Base-by-base conservation (phyloP, 2,797 vertebrate species). In the Eutrigla gurnardus region DNA sequence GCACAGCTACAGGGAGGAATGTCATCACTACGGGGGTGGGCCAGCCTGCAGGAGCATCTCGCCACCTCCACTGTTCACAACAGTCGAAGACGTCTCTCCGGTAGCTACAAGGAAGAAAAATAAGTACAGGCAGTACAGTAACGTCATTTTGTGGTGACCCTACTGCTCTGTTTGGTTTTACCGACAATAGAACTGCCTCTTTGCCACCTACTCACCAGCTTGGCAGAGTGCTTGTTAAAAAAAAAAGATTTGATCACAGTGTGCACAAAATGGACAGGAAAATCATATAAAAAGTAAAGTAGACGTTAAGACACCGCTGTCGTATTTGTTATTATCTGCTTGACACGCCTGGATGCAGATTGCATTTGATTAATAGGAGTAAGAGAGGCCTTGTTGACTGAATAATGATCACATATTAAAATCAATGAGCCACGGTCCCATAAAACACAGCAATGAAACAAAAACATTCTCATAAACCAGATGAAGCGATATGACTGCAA, bases 201-300 rank as follows among this genome's bases (percentile, higher is more conserved):
- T 65, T 70, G 59, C 75, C 83, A 73, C 83, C 80, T 72, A 73
- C 76, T 73, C 75, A 73, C 36, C 58, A 84, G 80, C 65, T 68
- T 75, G 68, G 62, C 73, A 66, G 4, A 9, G 36, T 12, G 36
- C 14, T 15, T n/a, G 49, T 66, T 33, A 65, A 69, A 70, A 71
- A 61, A 61, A 8, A 50, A 4, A 52, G 39, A 67, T 47, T 40
- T 10, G 18, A 71, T 65, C 49, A 18, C 14, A 65, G 8, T 14
- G 33, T 68, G 57, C 25, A 60, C 52, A 25, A 63, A 75, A 67
- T 40, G 33, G 52, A 18, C 49, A 67, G 62, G 52, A 53, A 69
- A 70, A 62, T 46, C 6, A 5, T 5, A 65, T 11, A 49, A 35
- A 65, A 69, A 50, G 17, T 43, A 5, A n/a, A 55, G 32, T 17